Evolutionary conservation across 1,140 invertebrate species (phyloP).

Genomic region (Daktulosphaira vitifoliae): DNA sequence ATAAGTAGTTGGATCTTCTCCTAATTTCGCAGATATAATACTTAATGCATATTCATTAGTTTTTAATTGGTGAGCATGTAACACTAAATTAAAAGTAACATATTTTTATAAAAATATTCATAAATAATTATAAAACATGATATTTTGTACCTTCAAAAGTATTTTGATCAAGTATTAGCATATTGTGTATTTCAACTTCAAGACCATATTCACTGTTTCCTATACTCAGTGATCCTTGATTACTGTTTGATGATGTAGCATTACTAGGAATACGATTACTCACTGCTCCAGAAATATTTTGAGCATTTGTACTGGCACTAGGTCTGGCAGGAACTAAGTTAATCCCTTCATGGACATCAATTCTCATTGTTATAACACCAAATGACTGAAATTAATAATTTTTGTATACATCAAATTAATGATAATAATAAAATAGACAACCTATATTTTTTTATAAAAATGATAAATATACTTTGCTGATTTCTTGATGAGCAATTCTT

Average conservation of each 20-base stretch:
- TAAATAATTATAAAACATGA: neutral
- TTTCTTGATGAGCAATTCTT: slow-evolving; percentile 90
- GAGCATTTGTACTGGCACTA: slow-evolving; percentile 70
- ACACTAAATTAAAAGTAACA: slow-evolving; percentile 50
- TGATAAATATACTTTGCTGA: slow-evolving; percentile 55
- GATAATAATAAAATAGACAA: neutral
- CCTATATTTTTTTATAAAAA: neutral
- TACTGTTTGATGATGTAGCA: slow-evolving; percentile 43
- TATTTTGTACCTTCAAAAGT: slow-evolving; percentile 70
- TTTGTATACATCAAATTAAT: no score
- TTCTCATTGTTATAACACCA: slow-evolving; percentile 81
- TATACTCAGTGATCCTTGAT: slow-evolving; percentile 49
- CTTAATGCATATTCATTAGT: slow-evolving; percentile 81
- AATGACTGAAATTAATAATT: slow-evolving; percentile 60
- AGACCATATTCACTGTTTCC: slow-evolving; percentile 47
- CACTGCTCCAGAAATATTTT: slow-evolving; percentile 47
- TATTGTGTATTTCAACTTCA: slow-evolving; percentile 86
- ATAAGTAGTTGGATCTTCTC: slow-evolving; percentile 85
- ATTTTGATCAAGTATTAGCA: slow-evolving; percentile 91
- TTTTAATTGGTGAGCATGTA: slow-evolving; percentile 88
- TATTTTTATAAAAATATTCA: neutral
- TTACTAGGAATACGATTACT: slow-evolving; percentile 41
- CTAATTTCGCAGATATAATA: slow-evolving; percentile 79
- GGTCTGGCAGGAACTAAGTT: slow-evolving; percentile 58
- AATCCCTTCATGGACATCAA: slow-evolving; percentile 69